Evolutionary conservation across 2,113 vertebrate species (phyloP).

Genomic region (Carettochelys insculpta): DNA sequence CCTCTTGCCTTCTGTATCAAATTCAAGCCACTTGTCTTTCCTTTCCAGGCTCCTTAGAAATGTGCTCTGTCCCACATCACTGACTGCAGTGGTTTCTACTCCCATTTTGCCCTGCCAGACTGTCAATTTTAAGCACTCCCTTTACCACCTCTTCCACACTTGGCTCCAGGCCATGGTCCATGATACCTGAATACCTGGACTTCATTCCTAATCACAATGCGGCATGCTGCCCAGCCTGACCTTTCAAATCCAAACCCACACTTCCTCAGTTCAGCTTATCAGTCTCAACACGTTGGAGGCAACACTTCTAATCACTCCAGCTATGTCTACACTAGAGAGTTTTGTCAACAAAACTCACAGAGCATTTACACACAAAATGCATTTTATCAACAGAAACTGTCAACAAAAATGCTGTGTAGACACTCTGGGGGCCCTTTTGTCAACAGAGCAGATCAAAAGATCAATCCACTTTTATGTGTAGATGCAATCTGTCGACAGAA

Average conservation of each 20-base stretch:
- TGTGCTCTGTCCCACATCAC: conserved; percentile 43
- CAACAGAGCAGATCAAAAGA: too few species aligned
- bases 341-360: too few species aligned
- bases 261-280: not conserved
- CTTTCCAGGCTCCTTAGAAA: conserved; percentile 48
- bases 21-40: conserved; percentile 39
- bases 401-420: too few species aligned
- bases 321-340: too few species aligned
- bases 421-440: too few species aligned
- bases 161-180: not conserved
- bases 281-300: not conserved
- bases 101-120: conserved; percentile 13
- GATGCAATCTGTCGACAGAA: too few species aligned
- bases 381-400: too few species aligned
- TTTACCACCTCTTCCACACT: not conserved
- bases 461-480: too few species aligned
- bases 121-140: not conserved
- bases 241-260: not conserved
- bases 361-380: too few species aligned
- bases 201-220: not conserved
- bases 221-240: not conserved
- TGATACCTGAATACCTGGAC: not conserved
- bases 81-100: conserved; percentile 38
- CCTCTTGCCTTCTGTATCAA: conserved; percentile 55
- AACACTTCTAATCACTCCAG: not conserved